Evolutionary conservation across 2,797 vertebrate genomes (phyloP), one percentile per base, ranked within the genome.

Genomic region (Crypturellus tataupa): DNA sequence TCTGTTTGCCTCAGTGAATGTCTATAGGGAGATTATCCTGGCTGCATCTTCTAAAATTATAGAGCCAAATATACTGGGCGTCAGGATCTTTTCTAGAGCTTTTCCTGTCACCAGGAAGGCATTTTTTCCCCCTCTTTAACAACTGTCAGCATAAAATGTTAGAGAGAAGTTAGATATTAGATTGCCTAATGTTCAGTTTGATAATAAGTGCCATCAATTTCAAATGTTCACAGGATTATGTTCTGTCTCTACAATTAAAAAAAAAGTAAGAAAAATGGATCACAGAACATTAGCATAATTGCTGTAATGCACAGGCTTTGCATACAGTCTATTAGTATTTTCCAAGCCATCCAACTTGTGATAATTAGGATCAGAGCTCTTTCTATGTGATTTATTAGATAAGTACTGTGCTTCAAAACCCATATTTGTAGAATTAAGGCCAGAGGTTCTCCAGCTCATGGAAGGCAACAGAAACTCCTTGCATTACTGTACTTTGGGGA

Each of bases 351-450:
- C 33, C 3, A 2, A 87, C 72, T 93, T 87, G 51, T 63, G 73
- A 81, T 95, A 95, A 96, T 96, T 96, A 96, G 89, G 76, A 95
- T 89, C 95, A 67, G 90, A 96, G 46, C 64, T 64, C 67, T 94
- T 96, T 82, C 44, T 93, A 49, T 91, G 65, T 90, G 87, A 87
- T 89, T 83, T 92, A 76, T 85, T 95, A 83, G 71, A 68, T 91
- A 92, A 95, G 27, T 0, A 0, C 75, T 42, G 17, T 46, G 44
- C 94, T 94, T 90, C 53, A 89, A 87, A 94, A 37, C 10, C 11
- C 20, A 0, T 80, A 68, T 79, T 94, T 91, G 60, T n/a, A 90
- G 80, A 94, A 94, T 67, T 72, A 80, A 93, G 58, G 55, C 71
- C 67, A 87, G 46, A 89, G 46, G 60, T 77, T 95, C 53, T 94